These are phyloP conservation scores for Melangyna quadrimaculata DNA, from an alignment of 2,888 invertebrate species.

Conservation along the genomic window DNA sequence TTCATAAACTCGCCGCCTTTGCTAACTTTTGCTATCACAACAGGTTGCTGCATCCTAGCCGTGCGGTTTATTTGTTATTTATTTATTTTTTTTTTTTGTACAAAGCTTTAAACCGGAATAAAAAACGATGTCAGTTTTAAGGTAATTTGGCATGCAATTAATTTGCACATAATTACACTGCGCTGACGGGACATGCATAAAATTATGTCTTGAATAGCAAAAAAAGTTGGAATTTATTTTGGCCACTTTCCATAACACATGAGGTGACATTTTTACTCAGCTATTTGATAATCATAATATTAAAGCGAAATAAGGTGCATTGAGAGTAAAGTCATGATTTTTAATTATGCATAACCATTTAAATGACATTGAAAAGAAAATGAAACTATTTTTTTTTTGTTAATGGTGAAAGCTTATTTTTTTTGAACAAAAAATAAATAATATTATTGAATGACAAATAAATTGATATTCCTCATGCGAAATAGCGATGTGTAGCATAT, in stretches of 20 bases:
- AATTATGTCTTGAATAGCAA: not conserved
- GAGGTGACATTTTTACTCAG: not conserved
- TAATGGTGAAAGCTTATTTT: conserved; percentile 13
- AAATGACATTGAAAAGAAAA: conserved; percentile 55
- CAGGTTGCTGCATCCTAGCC: not conserved
- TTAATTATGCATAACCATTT: conserved; percentile 4
- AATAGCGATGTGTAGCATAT: not conserved
- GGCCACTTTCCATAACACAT: not conserved
- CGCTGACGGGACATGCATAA: not conserved
- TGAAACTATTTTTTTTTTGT: conserved; percentile 12
- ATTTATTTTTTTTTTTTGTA: not conserved
- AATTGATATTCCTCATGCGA: conserved; percentile 11
- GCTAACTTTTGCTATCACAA: not conserved
- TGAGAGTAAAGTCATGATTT: not conserved
- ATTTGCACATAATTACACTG: not conserved
- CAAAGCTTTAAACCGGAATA: conserved; percentile 8
- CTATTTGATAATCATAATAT: conserved; percentile 1
- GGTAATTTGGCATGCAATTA: conserved; percentile 24
- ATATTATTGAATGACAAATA: not conserved
- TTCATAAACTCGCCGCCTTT: no score
- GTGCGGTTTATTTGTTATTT: not conserved
- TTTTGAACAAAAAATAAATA: not conserved
- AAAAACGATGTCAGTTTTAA: not conserved
- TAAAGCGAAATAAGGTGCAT: not conserved
- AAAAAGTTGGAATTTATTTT: not conserved